These are phyloP conservation scores for Eriosoma lanigerum DNA, from an alignment of 1,140 invertebrate genomes.

Conservation along the genomic window DNA sequence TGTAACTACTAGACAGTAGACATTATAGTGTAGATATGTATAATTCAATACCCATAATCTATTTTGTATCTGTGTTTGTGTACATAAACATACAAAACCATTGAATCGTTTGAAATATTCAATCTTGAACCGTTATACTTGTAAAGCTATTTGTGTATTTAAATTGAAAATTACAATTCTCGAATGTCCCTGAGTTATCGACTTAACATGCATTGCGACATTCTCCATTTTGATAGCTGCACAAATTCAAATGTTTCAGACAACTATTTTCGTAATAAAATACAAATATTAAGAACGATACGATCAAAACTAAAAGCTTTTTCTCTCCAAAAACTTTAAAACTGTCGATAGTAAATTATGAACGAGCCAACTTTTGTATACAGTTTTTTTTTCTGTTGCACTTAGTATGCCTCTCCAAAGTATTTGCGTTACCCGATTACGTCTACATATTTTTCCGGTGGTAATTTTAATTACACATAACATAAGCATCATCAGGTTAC, in stretches of 20 bases:
- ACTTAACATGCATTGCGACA: neutral
- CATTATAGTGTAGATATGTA: no score
- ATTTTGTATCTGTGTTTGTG: no score
- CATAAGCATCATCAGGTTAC: no score
- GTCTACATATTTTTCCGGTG: neutral
- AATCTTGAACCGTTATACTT: neutral
- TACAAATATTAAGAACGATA: neutral
- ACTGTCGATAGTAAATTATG: slow-evolving; percentile 8
- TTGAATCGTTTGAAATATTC: neutral
- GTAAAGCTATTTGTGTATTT: neutral
- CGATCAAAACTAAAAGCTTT: neutral
- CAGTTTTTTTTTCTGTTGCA: neutral
- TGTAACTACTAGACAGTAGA: no score
- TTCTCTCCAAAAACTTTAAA: neutral
- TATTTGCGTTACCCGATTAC: neutral
- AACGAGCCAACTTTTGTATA: neutral
- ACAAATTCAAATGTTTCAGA: neutral
- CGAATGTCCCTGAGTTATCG: neutral
- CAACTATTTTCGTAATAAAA: neutral
- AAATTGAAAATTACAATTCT: neutral
- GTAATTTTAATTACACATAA: no score
- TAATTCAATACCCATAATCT: no score
- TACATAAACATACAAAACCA: no score
- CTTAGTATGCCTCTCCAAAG: neutral
- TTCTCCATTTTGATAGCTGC: neutral